phyloP scores from a whole-genome alignment of 2,113 vertebrate genomes.

The Oriolus oriolus region DNA sequence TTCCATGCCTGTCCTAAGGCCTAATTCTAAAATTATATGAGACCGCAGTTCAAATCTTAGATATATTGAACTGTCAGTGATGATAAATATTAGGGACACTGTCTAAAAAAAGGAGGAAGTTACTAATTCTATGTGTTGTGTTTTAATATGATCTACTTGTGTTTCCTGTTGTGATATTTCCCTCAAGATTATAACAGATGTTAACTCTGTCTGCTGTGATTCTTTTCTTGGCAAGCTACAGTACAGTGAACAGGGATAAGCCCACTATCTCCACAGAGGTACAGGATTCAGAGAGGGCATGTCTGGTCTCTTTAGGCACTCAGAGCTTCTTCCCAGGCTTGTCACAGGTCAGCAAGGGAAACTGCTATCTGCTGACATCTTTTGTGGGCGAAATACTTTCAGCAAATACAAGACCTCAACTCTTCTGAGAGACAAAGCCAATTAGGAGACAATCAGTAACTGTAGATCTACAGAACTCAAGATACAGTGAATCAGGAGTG shows the following conservation, averaged over 20 bases:
- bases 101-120: neutral
- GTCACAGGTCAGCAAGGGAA: neutral
- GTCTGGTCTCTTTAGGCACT: neutral
- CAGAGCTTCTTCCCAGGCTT: neutral
- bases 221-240: neutral
- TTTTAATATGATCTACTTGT: neutral
- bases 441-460: neutral
- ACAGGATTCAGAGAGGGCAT: neutral
- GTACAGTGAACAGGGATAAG: neutral
- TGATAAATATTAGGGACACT: neutral
- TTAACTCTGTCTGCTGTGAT: neutral
- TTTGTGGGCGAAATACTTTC: neutral
- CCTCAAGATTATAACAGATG: neutral
- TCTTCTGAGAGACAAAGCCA: neutral
- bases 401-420: neutral
- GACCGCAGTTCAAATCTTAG: fast-evolving
- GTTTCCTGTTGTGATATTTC: neutral
- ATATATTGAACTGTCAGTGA: neutral
- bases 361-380: neutral
- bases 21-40: neutral
- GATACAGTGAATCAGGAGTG: neutral
- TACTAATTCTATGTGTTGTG: neutral
- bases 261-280: neutral
- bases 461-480: neutral
- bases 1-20: neutral